Conservation (phyloP, 2,888 invertebrate species). For the Pandemis heparana region DNA sequence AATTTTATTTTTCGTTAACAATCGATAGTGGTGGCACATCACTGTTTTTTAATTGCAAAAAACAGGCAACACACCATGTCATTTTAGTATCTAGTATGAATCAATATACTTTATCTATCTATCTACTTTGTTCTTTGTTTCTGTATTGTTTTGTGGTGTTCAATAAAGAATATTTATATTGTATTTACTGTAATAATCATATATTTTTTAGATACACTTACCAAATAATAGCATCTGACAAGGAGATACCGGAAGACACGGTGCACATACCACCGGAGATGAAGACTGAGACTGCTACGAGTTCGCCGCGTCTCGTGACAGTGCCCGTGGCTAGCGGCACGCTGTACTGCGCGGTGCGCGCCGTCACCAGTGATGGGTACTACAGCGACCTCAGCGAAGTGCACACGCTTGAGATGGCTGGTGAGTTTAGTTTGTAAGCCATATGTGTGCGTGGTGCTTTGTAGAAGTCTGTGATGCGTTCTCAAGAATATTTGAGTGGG, state of each 20-base stretch:
- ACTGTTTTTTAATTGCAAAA: too few species aligned
- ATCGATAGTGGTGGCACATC: too few species aligned
- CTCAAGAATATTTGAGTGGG: too few species aligned
- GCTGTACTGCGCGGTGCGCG: conserved; percentile 88
- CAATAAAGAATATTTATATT: too few species aligned
- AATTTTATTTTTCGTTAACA: too few species aligned
- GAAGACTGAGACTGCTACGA: conserved; percentile 69
- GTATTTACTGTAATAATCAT: too few species aligned
- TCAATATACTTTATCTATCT: too few species aligned
- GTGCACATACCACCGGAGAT: conserved; percentile 69
- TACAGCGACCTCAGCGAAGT: conserved; percentile 87
- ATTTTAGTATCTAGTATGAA: too few species aligned
- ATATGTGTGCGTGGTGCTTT: too few species aligned
- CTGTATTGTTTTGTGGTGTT: too few species aligned
- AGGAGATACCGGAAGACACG: conserved; percentile 79
- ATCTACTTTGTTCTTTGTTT: too few species aligned
- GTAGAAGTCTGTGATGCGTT: neutral
- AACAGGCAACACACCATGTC: too few species aligned
- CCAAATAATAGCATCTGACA: conserved; percentile 87
- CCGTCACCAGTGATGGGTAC: conserved; percentile 87
- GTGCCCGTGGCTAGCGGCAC: conserved; percentile 75
- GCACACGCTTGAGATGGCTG: conserved; percentile 69
- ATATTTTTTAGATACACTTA: conserved; percentile 77
- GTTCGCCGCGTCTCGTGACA: conserved; percentile 84
- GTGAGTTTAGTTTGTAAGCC: conserved; percentile 58